phyloP scores from a whole-genome alignment of 1,140 invertebrate species.

The Tenebrio molitor region DNA sequence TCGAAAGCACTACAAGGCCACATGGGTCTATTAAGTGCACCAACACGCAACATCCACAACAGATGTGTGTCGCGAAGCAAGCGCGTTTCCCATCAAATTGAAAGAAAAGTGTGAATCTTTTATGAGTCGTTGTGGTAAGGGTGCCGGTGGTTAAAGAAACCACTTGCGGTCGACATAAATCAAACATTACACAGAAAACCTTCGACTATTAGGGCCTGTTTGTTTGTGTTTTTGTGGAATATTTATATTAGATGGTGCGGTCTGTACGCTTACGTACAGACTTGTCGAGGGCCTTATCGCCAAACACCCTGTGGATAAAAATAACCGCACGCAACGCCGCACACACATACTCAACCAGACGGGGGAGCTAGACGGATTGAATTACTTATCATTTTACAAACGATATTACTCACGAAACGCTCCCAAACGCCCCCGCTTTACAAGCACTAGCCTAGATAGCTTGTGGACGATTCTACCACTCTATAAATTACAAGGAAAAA shows the following conservation, averaged over 20 bases:
- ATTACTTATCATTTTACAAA: constrained; percentile 47
- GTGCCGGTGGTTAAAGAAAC: constrained; percentile 43
- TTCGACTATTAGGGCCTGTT: constrained; percentile 25
- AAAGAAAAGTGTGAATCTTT: constrained; percentile 43
- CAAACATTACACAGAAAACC: constrained; percentile 42
- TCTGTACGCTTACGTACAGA: constrained; percentile 21
- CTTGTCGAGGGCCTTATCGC: constrained; percentile 28
- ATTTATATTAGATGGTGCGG: constrained; percentile 37
- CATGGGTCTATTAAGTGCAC: constrained; percentile 38
- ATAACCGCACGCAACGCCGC: constrained; percentile 35
- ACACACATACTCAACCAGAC: constrained; percentile 34
- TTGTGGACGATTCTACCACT: constrained; percentile 3
- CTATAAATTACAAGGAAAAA: constrained; percentile 15
- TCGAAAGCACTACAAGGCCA: constrained; percentile 32
- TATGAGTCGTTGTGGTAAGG: constrained; percentile 44
- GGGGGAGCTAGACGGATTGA: constrained; percentile 42
- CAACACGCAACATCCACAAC: constrained; percentile 39
- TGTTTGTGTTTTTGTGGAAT: constrained; percentile 41
- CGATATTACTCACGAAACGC: constrained; percentile 45
- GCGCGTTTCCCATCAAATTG: constrained; percentile 37
- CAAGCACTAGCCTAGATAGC: constrained; percentile 11
- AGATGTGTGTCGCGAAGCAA: constrained; percentile 39
- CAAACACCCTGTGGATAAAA: constrained; percentile 37
- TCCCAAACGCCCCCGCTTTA: constrained; percentile 41
- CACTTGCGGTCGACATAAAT: constrained; percentile 46